Base-by-base conservation (phyloP, 2,888 invertebrate species). In the Papilio protenor region DNA sequence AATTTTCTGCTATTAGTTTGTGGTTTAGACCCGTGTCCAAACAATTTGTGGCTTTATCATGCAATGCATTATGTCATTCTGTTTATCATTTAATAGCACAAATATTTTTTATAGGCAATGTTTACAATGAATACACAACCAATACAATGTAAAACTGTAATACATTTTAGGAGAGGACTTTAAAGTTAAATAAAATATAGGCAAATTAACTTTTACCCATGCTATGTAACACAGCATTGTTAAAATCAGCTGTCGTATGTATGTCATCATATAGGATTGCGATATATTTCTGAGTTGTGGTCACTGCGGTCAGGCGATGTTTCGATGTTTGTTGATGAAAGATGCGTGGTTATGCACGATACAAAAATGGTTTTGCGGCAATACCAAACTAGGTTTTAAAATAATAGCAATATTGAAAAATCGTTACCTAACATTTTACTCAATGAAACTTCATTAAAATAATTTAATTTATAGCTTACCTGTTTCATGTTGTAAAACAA, bases 21-120 rank as follows among this genome's bases (percentile, higher is more conserved):
- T 71, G 71, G 71, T 52, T 71, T 23, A 57, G 14, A n/a, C 1
- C 57, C n/a, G n/a, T 18, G 40, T 0, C 18, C 40, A 40, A 66
- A 33, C 57, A 57, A 55, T 73, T 52, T 71, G 66, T 40, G 71
- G 71, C 27, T 71, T 71, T 52, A 11, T 71, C 49, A 71, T 27
- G 71, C 27, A 23, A 11, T 52, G 21, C 47, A 23, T 49, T 57
- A 61, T 59, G 52, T 75, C 66, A 66, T 10, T 33, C 33, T 40
- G 66, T 66, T 66, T 40, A 66, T 66, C n/a, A 66, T 66, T 66
- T 27, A 66, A n/a, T 18, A 11, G 66, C 14, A 18, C 2, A 27
- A 2, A 64, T 33, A 64, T 18, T 3, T 1, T 59, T 59, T 59
- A 11, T 23, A 11, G 23, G 3, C 12, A 23, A 59, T 11, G 57